These are phyloP conservation scores for Pseudochromis fuscus DNA, from an alignment of 2,797 vertebrate species.

Conservation along the genomic window DNA sequence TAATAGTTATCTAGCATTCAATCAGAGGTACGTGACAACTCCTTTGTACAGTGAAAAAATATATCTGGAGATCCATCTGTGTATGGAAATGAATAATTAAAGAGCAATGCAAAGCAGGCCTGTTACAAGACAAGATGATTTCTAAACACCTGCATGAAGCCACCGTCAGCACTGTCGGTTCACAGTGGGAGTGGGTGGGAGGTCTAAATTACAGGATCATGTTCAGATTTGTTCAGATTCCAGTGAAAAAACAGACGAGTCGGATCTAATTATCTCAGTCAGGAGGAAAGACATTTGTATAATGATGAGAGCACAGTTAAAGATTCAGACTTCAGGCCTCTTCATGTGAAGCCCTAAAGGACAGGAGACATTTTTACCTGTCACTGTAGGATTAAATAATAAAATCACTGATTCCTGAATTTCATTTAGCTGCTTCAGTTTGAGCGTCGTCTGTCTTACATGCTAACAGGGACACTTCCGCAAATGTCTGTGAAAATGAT, in stretches of 20 bases:
- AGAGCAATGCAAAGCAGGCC: neutral
- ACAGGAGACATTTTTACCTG: no score
- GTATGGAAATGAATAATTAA: neutral
- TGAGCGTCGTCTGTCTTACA: no score
- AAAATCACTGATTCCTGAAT: neutral
- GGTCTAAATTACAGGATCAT: conserved; percentile 36
- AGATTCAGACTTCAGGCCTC: no score
- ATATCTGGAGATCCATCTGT: neutral
- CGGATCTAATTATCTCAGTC: neutral
- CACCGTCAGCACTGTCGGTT: conserved; percentile 6
- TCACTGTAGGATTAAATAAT: no score
- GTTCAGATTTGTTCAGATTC: conserved; percentile 69
- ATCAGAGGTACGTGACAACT: neutral
- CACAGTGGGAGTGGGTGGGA: conserved; percentile 11
- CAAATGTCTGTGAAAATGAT: no score
- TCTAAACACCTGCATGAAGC: neutral
- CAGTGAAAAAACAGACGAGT: conserved; percentile 42
- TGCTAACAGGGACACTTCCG: neutral
- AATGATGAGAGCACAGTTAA: no score
- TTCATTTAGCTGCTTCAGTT: neutral
- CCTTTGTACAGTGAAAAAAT: neutral
- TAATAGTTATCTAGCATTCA: neutral
- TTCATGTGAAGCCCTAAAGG: neutral
- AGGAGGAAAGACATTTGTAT: neutral
- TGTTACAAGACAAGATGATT: no score